Evolutionary conservation across 2,888 invertebrate species (phyloP).

Genomic region (Schizaphis graminum): DNA sequence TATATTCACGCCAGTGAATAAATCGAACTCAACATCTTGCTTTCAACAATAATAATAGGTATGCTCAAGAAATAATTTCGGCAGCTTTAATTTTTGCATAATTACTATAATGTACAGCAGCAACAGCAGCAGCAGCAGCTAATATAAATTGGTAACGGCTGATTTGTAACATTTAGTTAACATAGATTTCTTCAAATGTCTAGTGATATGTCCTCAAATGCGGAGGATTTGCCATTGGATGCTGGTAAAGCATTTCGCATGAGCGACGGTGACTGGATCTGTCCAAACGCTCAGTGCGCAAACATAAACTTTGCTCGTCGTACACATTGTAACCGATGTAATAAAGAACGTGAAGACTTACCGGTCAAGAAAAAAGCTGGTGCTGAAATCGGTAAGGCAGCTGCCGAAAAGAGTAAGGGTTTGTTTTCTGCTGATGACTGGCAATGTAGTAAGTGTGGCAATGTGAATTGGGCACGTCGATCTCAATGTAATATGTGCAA

Average conservation of each 20-base stretch:
- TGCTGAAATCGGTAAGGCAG: slow-evolving; percentile 97
- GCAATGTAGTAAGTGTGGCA: slow-evolving; percentile 99
- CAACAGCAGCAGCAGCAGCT: not conserved
- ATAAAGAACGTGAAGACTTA: slow-evolving; percentile 77
- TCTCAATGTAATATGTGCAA: slow-evolving; percentile 98
- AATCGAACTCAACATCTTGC: not conserved
- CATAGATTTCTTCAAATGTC: slow-evolving; percentile 17
- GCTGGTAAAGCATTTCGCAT: slow-evolving; percentile 68
- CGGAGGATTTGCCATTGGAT: slow-evolving; percentile 46
- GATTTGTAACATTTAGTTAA: not conserved
- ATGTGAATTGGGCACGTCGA: slow-evolving; percentile 98
- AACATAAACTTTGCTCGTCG: slow-evolving; percentile 96
- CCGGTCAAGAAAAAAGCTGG: slow-evolving; percentile 85
- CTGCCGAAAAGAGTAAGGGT: slow-evolving; percentile 98
- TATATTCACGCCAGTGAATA: not conserved
- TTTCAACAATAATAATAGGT: not conserved
- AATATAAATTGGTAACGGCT: not conserved
- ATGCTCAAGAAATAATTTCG: slow-evolving; percentile 29
- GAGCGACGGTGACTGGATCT: slow-evolving; percentile 77
- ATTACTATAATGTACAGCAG: not conserved
- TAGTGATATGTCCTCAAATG: slow-evolving; percentile 45
- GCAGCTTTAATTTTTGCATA: not conserved
- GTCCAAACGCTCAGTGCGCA: slow-evolving; percentile 80
- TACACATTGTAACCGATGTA: slow-evolving; percentile 91
- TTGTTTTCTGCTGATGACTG: slow-evolving; percentile 98